These are phyloP conservation scores for Andricus grossulariae DNA, from an alignment of 1,140 invertebrate species.

Conservation along the genomic window DNA sequence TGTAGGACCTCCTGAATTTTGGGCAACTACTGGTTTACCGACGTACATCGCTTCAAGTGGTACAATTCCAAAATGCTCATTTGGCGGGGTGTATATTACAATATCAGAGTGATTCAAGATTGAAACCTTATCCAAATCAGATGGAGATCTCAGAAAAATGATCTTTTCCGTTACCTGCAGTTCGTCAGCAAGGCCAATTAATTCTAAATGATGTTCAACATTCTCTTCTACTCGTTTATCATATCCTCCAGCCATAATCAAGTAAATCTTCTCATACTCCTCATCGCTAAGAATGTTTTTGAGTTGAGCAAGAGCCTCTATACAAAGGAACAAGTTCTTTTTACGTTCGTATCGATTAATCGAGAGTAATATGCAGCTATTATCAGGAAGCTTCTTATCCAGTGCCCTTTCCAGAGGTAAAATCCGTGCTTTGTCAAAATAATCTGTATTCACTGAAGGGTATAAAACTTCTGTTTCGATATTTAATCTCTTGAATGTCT, in stretches of 20 bases:
- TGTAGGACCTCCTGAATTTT: constrained; percentile 95
- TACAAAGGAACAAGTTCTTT: constrained; percentile 92
- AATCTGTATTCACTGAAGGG: constrained; percentile 92
- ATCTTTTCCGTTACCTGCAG: constrained; percentile 85
- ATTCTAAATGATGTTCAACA: constrained; percentile 89
- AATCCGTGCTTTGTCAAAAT: constrained; percentile 81
- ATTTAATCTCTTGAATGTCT: constrained; percentile 87
- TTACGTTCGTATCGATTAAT: constrained; percentile 99
- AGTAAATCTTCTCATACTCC: constrained; percentile 82
- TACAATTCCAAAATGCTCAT: constrained; percentile 99
- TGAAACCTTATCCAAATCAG: constrained; percentile 88
- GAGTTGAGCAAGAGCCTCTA: constrained; percentile 86
- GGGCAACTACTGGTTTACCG: constrained; percentile 94
- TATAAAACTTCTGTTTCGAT: constrained; percentile 89
- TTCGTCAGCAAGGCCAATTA: constrained; percentile 81
- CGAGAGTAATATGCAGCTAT: constrained; percentile 88
- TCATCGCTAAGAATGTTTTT: constrained; percentile 75
- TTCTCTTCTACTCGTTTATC: constrained; percentile 94
- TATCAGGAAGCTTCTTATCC: constrained; percentile 65
- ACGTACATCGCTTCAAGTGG: constrained; percentile 99
- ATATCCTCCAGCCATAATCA: constrained; percentile 98
- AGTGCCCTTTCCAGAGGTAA: constrained; percentile 74
- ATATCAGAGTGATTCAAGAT: constrained; percentile 85
- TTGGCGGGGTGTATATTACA: constrained; percentile 95
- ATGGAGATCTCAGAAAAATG: constrained; percentile 91